Percentiles rank a stretch among this genome's conserved stretches.
These are phyloP conservation scores for Melanostoma mellinum DNA, from an alignment of 2,888 invertebrate species.

Conservation along the genomic window DNA sequence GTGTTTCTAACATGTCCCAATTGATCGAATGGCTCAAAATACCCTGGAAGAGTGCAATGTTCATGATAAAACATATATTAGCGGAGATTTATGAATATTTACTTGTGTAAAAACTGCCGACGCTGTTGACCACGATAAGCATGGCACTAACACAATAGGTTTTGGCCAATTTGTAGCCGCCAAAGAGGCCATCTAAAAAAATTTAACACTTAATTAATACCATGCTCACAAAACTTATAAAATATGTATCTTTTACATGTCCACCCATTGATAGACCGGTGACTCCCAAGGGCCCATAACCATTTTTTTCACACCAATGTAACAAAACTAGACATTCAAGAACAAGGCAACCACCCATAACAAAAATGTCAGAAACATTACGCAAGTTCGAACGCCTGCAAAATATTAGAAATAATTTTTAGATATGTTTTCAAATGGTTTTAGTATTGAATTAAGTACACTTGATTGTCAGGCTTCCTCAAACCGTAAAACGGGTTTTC, in stretches of 20 bases:
- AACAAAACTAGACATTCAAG: slow-evolving; percentile 95
- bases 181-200: slow-evolving; percentile 95
- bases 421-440: background rate
- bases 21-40: slow-evolving; percentile 97
- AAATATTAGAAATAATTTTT: slow-evolving; percentile 36
- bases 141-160: slow-evolving; percentile 96
- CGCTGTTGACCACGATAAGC: slow-evolving; percentile 98
- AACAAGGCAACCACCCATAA: slow-evolving; percentile 98
- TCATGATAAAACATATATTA: slow-evolving; percentile 28
- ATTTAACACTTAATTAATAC: slow-evolving; percentile 22
- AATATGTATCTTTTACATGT: slow-evolving; percentile 88
- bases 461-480: slow-evolving; percentile 93
- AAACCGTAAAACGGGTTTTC: slow-evolving; percentile 98
- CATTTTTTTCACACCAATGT: slow-evolving; percentile 96
- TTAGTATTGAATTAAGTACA: slow-evolving; percentile 85
- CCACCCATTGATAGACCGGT: slow-evolving; percentile 99
- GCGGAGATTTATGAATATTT: slow-evolving; percentile 65
- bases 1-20: slow-evolving; percentile 94
- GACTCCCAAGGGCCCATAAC: slow-evolving; percentile 95
- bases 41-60: slow-evolving; percentile 84
- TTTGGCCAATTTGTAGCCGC: slow-evolving; percentile 98
- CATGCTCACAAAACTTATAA: slow-evolving; percentile 10
- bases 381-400: slow-evolving; percentile 93
- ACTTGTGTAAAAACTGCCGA: slow-evolving; percentile 96
- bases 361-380: slow-evolving; percentile 98